These are phyloP conservation scores for Eristalis pertinax DNA, from an alignment of 2,888 invertebrate species.

Conservation along the genomic window DNA sequence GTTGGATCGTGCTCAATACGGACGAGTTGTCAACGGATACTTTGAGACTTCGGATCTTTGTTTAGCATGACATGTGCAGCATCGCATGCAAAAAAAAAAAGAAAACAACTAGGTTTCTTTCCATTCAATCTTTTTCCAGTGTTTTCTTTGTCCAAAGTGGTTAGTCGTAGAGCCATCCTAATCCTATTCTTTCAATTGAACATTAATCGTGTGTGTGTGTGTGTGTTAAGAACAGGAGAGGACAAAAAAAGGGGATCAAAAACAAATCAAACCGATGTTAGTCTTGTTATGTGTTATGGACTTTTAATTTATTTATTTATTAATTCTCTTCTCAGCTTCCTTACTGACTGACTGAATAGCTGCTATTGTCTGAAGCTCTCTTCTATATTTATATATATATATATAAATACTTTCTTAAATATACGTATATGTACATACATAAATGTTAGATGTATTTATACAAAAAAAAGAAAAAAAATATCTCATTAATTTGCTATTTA, in stretches of 20 bases:
- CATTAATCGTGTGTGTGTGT: not conserved
- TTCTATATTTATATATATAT: conserved; percentile 31
- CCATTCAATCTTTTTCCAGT: no score
- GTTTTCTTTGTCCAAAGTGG: no score
- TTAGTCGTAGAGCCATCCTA: no score
- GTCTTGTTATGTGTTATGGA: conserved; percentile 7
- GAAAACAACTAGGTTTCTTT: no score
- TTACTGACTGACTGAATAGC: conserved; percentile 65
- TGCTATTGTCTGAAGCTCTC: conserved; percentile 61
- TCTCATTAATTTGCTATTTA: conserved; percentile 34
- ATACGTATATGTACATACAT: conserved; percentile 59
- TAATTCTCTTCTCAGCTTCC: conserved; percentile 41
- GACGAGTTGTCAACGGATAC: not conserved
- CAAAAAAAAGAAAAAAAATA: conserved; percentile 8
- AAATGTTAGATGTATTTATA: conserved; percentile 45
- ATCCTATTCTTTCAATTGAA: not conserved
- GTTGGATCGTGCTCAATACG: no score
- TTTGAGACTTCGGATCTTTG: not conserved
- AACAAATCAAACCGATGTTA: not conserved
- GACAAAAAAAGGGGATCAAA: not conserved
- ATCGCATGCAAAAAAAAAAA: no score
- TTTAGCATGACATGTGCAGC: no score
- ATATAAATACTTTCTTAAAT: conserved; percentile 31
- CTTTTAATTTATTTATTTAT: conserved; percentile 43
- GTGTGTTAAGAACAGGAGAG: not conserved